Evolutionary conservation across 64 coral and sea anemone species (phyloP), one percentile per base, ranked within the genome.

Genomic region (Montipora sp.): DNA sequence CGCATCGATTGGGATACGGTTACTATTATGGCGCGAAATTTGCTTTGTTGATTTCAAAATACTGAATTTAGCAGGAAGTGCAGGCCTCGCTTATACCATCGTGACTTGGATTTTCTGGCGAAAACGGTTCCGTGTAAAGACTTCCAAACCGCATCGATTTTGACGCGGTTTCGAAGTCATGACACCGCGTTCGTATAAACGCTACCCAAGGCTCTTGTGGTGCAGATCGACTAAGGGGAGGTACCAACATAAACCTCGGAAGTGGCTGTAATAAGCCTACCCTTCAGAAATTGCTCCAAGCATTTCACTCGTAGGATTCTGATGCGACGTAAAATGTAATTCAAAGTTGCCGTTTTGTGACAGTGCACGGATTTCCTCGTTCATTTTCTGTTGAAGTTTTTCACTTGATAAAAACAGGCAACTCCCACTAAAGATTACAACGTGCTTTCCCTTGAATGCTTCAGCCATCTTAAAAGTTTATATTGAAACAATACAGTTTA

Each of bases 371-470:
- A 80, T 55, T 51, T 8, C 78, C 7, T 58, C 7, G 51, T 80
- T 58, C 18, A 80, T 49, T 77, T 24, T 1, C 21, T 20, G 50
- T 58, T 58, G 15, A 18, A 8, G 1, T 23, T 80, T 50, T 1
- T 5, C 4, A 21, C 3, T 4, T 6, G 5, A 48, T 49, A 22
- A n/a, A 8, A 21, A 22, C 20, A 80, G 5, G 51, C 78, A 80
- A 3, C 2, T 80, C n/a, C 50, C 20, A 59, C 78, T 80, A 58
- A 80, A 80, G 78, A 80, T 80, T 22, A 80, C 49, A 11, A 51
- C 16, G 11, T 80, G 78, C 11, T 59, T 80, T 59, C 15, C 0
- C 0, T 7, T 59, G 8, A 14, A 18, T 50, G 48, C 49, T 12
- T 47, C 7, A 55, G 78, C 78, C 78, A 80, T 80, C 51, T 55